Evolutionary conservation across 2,888 invertebrate genomes (phyloP), one percentile per base, ranked within the genome.

Genomic region (Nesidiocoris tenuis): DNA sequence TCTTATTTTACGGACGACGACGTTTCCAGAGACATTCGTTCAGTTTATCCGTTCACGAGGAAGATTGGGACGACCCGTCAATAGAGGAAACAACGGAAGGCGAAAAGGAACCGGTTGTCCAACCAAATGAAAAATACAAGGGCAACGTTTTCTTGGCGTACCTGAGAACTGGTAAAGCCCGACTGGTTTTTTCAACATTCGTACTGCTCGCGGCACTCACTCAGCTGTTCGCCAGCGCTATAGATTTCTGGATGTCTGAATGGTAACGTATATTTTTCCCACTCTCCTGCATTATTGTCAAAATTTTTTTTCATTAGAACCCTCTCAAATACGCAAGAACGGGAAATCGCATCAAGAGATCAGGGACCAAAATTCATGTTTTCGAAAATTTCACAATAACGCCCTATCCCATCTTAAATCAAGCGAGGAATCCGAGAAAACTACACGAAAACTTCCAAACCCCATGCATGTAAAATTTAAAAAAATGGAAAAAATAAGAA

Each of bases 201-300:
- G 82, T 82, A 72, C 54, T 83, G 1, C 0, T 80, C 0, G 18
- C 61, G 1, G 22, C 65, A 1, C 17, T 74, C 17, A 65, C 74
- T 23, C 84, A 85, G 79, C 22, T 79, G 1, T 61, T 82, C 19
- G 82, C 82, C n/a, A 83, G 82, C 23, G 82, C 82, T 2, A 82
- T 82, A 17, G 85, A 85, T 78, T 84, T 82, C 75, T 83, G 83
- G 77, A 77, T 84, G 25, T 81, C 83, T 77, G 84, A 78, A 80
- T 89, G 84, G 84, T 68, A 25, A 71, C 54, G 2, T 3, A 39
- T 39, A n/a, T n/a, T n/a, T n/a, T n/a, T n/a, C n/a, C n/a, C n/a
- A n/a, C n/a, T n/a, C n/a, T n/a, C n/a, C n/a, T n/a, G n/a, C n/a
- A n/a, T n/a, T n/a, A n/a, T n/a, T n/a, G n/a, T 12, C 1, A 0